phyloP scores from a whole-genome alignment of 2,797 vertebrate genomes.

The Pangasius djambal region DNA sequence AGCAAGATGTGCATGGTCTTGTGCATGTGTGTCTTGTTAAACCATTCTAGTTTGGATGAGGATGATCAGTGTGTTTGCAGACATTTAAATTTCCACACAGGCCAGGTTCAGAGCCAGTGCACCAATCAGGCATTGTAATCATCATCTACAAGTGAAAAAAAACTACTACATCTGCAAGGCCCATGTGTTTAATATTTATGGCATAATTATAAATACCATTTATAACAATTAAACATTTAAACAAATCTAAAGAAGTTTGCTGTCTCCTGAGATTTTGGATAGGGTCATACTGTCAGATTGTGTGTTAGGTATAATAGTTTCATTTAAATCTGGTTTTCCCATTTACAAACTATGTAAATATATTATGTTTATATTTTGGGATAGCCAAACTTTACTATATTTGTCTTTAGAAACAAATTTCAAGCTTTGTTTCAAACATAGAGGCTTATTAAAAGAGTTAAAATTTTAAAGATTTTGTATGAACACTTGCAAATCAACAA shows the following conservation, averaged over 20 bases:
- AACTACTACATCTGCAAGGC: not conserved
- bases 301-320: not conserved
- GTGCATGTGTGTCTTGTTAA: constrained; percentile 35
- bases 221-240: not conserved
- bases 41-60: constrained; percentile 48
- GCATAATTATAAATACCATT: not conserved
- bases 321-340: not conserved
- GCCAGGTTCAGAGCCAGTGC: constrained; percentile 35
- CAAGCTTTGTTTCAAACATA: no score
- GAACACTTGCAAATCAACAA: not conserved
- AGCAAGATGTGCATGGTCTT: constrained; percentile 1
- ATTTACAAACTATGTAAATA: not conserved
- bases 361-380: not conserved
- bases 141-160: constrained; percentile 27
- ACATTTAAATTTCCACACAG: constrained; percentile 48
- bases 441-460: not conserved
- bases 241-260: not conserved
- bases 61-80: constrained; percentile 41
- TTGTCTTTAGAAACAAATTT: not conserved
- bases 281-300: not conserved
- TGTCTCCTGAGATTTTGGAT: not conserved
- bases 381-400: not conserved
- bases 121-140: constrained; percentile 42
- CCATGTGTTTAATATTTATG: not conserved
- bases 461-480: not conserved